A percentile compares a stretch with the other conserved stretches of the same genome.
Conservation (phyloP, 1,140 invertebrate species). For the Caenorhabditis remanei region DNA sequence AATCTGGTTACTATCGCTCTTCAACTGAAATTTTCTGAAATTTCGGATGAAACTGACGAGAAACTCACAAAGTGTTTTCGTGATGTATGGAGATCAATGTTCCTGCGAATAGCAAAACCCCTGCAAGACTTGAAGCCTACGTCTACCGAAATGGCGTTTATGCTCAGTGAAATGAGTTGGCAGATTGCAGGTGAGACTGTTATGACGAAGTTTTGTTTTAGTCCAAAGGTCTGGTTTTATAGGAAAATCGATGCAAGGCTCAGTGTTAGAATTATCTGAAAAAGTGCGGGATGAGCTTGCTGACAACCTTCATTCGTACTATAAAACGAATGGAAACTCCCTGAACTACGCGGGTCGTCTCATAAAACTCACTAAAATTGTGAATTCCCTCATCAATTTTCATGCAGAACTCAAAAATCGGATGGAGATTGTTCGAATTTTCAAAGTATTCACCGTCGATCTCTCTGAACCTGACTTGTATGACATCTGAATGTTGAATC, state of each 20-base stretch:
- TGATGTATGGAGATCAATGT: neutral
- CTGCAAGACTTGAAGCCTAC: neutral
- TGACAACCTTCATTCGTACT: neutral
- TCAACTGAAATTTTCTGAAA: neutral
- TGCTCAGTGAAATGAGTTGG: neutral
- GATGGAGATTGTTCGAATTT: no score
- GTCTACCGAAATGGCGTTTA: neutral
- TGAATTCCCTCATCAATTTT: neutral
- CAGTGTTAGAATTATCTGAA: neutral
- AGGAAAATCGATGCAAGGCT: neutral
- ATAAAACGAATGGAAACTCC: neutral
- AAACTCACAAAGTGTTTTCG: neutral
- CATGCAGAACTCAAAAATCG: no score
- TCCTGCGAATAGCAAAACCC: neutral
- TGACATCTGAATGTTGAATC: no score
- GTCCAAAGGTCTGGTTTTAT: neutral
- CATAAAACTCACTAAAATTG: neutral
- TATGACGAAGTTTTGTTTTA: neutral
- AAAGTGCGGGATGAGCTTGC: neutral
- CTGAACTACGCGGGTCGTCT: neutral
- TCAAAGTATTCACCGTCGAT: no score
- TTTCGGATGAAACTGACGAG: neutral
- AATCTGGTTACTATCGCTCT: neutral
- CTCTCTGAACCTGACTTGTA: no score
- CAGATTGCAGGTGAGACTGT: neutral